These are phyloP conservation scores for Peromyscus aztecus DNA, from an alignment of 2,797 vertebrate genomes.

Conservation along the genomic window DNA sequence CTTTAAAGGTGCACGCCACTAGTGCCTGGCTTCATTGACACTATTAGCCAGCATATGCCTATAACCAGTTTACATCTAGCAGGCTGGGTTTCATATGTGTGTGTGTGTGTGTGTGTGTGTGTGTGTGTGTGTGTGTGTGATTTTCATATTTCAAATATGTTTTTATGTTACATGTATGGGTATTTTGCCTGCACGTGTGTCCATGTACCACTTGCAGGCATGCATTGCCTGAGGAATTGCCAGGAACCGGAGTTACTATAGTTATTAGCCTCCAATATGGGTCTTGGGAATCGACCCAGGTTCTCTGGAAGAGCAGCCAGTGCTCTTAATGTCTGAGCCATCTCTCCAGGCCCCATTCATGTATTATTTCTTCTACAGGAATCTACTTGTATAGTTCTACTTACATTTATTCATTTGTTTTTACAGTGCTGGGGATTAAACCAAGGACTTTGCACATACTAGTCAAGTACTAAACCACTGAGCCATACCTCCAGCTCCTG, in stretches of 20 bases:
- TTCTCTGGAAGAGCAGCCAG: neutral
- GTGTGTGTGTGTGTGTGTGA: too few relatives aligned
- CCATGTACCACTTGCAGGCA: neutral
- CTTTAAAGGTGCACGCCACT: too few relatives aligned
- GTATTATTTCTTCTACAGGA: neutral
- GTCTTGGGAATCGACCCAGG: neutral
- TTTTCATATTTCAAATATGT: too few relatives aligned
- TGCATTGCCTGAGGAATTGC: neutral
- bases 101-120: neutral
- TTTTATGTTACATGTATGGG: neutral
- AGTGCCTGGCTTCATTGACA: neutral
- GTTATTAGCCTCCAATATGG: too few relatives aligned
- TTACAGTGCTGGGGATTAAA: neutral
- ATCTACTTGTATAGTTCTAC: neutral
- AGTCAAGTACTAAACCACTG: neutral
- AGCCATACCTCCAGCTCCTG: neutral
- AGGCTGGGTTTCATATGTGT: neutral
- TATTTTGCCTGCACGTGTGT: neutral
- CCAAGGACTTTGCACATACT: neutral
- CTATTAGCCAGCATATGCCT: neutral
- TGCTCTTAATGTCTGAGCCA: neutral
- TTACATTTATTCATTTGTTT: neutral
- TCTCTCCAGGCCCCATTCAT: neutral
- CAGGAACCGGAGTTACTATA: neutral
- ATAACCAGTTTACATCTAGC: neutral